Evolutionary conservation across 2,113 vertebrate genomes (phyloP).

Genomic region (Climacteris rufus): DNA sequence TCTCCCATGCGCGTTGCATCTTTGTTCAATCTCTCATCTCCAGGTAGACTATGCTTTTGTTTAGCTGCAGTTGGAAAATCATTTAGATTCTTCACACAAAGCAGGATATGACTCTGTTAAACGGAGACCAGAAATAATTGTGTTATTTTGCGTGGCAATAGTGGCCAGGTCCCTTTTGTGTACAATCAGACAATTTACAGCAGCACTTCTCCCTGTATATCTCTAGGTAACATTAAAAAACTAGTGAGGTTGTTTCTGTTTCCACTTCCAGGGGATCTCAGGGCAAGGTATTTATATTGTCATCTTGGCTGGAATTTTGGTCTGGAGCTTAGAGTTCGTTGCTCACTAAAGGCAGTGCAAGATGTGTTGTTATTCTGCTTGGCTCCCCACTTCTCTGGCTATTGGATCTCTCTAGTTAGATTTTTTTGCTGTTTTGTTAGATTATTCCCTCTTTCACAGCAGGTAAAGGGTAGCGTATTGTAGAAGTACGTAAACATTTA

Average conservation of each 20-base stretch:
- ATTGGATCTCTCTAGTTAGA: not conserved
- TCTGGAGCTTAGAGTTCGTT: not conserved
- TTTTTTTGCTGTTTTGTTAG: not conserved
- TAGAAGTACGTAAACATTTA: not conserved
- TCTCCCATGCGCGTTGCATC: not conserved
- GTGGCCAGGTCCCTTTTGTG: not conserved
- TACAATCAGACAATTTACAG: not conserved
- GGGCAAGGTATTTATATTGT: not conserved
- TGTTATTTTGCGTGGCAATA: not conserved
- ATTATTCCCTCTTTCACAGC: not conserved
- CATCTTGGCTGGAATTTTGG: not conserved
- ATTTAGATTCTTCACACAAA: constrained; percentile 17
- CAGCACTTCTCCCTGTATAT: not conserved
- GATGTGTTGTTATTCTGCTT: not conserved
- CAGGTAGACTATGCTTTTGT: constrained; percentile 48
- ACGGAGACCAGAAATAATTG: constrained; percentile 7
- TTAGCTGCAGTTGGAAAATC: constrained; percentile 55
- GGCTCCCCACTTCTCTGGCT: not conserved
- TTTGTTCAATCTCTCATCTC: constrained; percentile 53
- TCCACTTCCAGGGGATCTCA: not conserved
- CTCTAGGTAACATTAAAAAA: not conserved
- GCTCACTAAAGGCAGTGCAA: not conserved
- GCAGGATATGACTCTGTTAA: constrained; percentile 48
- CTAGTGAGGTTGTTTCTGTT: not conserved
- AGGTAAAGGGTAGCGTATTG: not conserved